Evolutionary conservation across 2,888 invertebrate species (phyloP).

Genomic region (Aelia acuminata): DNA sequence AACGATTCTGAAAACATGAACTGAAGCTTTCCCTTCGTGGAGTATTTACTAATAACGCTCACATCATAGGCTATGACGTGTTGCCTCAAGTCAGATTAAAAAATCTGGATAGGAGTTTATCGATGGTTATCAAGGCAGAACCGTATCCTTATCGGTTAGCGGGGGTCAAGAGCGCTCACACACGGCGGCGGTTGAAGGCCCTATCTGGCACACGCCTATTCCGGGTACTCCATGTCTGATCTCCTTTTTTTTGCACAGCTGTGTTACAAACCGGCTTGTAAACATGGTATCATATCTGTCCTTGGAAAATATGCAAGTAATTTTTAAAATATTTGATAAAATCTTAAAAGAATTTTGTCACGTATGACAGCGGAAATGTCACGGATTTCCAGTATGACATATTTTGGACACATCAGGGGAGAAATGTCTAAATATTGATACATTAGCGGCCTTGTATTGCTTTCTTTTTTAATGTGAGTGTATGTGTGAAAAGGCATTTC

Average conservation of each 20-base stretch:
- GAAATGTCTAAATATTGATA: neutral
- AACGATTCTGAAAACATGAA: neutral
- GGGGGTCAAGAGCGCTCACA: neutral
- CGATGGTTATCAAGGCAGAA: conserved; percentile 27
- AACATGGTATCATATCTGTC: neutral
- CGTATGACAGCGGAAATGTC: neutral
- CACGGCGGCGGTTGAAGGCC: neutral
- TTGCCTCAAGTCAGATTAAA: conserved; percentile 5
- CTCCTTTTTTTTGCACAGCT: neutral
- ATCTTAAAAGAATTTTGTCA: neutral
- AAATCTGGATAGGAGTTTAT: neutral
- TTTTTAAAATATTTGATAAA: neutral
- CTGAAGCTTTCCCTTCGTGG: neutral
- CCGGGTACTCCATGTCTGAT: conserved; percentile 12
- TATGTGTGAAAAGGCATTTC: neutral
- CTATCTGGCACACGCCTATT: neutral
- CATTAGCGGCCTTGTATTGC: neutral
- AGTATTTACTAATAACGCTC: conserved; percentile 6
- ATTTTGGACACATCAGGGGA: neutral
- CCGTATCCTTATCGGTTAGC: conserved; percentile 17
- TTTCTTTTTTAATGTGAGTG: no score
- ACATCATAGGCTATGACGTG: conserved; percentile 14
- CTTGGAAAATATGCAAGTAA: conserved; percentile 5
- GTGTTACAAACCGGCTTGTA: neutral
- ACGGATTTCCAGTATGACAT: neutral